phyloP scores from a whole-genome alignment of 2,888 invertebrate species.

The Drosophila histrio region DNA sequence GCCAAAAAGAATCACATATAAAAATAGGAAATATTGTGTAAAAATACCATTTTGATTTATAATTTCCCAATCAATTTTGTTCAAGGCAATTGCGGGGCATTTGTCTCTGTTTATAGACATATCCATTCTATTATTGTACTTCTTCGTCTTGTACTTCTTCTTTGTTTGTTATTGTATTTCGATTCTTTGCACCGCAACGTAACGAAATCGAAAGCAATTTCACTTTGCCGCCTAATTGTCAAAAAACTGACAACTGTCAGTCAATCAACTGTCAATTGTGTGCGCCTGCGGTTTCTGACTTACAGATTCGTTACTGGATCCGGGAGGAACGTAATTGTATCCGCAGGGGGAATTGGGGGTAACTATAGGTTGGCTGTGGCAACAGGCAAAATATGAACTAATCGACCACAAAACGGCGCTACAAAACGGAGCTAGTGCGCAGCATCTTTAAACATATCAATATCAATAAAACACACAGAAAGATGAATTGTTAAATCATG shows the following conservation, averaged over 20 bases:
- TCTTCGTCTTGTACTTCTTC: not conserved
- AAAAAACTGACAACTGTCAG: conserved; percentile 75
- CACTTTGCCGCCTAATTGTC: conserved; percentile 75
- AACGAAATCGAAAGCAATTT: conserved; percentile 77
- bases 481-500: conserved; percentile 28
- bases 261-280: conserved; percentile 77
- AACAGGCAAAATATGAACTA: conserved; percentile 41
- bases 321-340: not conserved
- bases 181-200: conserved; percentile 1
- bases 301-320: not conserved
- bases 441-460: conserved; percentile 46
- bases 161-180: conserved; percentile 3
- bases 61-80: conserved; percentile 60
- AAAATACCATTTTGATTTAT: conserved; percentile 55
- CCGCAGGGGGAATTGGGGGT: not conserved
- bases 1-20: not conserved
- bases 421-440: conserved; percentile 48
- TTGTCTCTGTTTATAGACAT: conserved; percentile 21
- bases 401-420: conserved; percentile 64
- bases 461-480: conserved; percentile 35
- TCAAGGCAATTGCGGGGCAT: conserved; percentile 52
- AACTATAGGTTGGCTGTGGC: conserved; percentile 16
- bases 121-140: conserved; percentile 5
- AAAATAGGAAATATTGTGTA: conserved; percentile 55
- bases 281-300: conserved; percentile 46